Evolutionary conservation across 2,888 invertebrate genomes (phyloP), one percentile per base, ranked within the genome.

Genomic region (Melinopterus prodromus): DNA sequence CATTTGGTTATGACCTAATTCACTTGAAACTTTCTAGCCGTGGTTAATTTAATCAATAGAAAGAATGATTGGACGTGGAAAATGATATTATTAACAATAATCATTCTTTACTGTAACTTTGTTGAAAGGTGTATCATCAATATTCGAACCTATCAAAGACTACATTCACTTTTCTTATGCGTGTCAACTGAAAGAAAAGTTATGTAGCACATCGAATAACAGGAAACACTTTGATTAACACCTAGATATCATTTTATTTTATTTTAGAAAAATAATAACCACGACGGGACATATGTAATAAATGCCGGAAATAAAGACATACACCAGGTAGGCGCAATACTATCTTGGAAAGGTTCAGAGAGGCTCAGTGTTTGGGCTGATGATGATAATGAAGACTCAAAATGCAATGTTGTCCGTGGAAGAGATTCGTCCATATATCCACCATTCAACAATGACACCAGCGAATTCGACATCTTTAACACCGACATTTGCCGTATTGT

Each of bases 401-500:
- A 89, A 0, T 95, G 95, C 84, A 93, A 94, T 86, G 91, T 81
- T 70, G 83, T 85, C 7, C 75, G 80, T 70, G 85, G 85, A 7
- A 84, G 82, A 12, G 84, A 83, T 74, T 81, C 85, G 0, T 81
- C 82, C 5, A 91, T 94, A 69, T 95, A 92, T 87, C 91, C 93
- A 0, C 95, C 95, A 0, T 93, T 93, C 82, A 84, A 90, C 14
- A 87, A 91, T 70, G 89, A 90, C 0, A 88, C 91, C 0, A 89
- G 81, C 35, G 37, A 70, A 0, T 81, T 86, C 7, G 85, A 90
- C 85, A 91, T 92, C 6, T 91, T 93, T 76, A 92, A 92, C 82
- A 90, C 92, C 0, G 95, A 95, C 84, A 91, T 95, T 82, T 95
- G 95, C 89, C 91, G 92, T 82, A 69, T 80, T 35, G 37, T 78